Base-by-base conservation (phyloP, 2,888 invertebrate genomes). In the Bembecia ichneumoniformis region DNA sequence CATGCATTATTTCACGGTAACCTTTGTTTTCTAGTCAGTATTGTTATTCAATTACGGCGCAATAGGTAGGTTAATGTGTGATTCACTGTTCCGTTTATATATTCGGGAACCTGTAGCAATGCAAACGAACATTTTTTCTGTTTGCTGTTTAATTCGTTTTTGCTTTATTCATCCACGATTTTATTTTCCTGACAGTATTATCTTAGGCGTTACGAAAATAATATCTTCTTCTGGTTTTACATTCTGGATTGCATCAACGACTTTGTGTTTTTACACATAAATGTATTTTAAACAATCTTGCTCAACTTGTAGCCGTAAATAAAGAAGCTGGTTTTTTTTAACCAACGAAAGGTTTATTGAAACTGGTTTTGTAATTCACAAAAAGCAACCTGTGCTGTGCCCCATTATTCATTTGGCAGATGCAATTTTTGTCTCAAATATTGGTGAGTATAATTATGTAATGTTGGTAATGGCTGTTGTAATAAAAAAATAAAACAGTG, bases 1-100 rank as follows among this genome's bases (percentile, higher is more conserved):
- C 63, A 63, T 63, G 62, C 65, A 69, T 71, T 75, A 76, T 76
- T 74, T 71, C 72, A 66, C 71, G 62, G 63, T 77, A 74, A 82
- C 79, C 81, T 77, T 75, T 79, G 75, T 69, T 68, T 68, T 58
- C 65, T 67, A 68, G 58, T 47, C 62, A 55, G 62, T 56, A 74
- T 80, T 81, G 75, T 77, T 63, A 69, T 70, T 60, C 59, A 62
- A 65, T 60, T 62, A 62, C 58, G 59, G 16, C 17, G 44, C 44
- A 44, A 3, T 44, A 15, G 15, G 17, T 44, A 15, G 15, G 17
- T 44, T 44, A 55, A 58, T 58, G 54, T 56, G 54, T 81, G 77
- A 81, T 59, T 79, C 76, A 80, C 64, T 53, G 54, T 55, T 53
- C 56, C 52, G 52, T 52, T 49, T 50, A 45, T 52, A 45, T 17